phyloP scores from a whole-genome alignment of 1,140 invertebrate genomes.

The Neodiprion fabricii region DNA sequence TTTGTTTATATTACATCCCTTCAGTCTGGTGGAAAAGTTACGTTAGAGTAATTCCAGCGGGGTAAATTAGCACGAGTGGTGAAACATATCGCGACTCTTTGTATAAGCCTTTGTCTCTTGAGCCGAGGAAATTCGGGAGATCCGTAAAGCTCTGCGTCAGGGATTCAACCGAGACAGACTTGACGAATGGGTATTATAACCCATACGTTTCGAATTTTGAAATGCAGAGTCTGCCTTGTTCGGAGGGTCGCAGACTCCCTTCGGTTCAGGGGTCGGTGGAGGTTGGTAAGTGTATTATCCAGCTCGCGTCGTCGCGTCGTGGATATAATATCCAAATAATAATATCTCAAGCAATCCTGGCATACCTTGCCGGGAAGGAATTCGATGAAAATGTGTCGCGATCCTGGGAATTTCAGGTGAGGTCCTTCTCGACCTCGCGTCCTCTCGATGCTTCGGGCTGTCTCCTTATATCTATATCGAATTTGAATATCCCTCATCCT shows the following conservation, averaged over 20 bases:
- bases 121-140: background rate
- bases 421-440: constrained; percentile 35
- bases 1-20: too few relatives aligned
- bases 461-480: constrained; percentile 2
- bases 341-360: constrained; percentile 47
- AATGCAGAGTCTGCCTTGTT: background rate
- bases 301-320: constrained; percentile 38
- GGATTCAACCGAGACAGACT: constrained; percentile 1
- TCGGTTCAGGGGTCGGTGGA: background rate
- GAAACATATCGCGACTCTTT: too few relatives aligned
- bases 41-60: background rate
- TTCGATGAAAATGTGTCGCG: constrained; percentile 52
- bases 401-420: constrained; percentile 51
- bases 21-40: too few relatives aligned
- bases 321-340: constrained; percentile 49
- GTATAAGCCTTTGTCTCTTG: background rate
- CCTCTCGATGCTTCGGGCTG: constrained; percentile 11
- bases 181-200: too few relatives aligned
- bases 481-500: constrained; percentile 17
- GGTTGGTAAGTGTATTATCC: constrained; percentile 47
- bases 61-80: too few relatives aligned
- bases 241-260: background rate
- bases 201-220: too few relatives aligned
- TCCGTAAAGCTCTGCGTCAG: constrained; percentile 30
- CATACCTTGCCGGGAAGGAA: constrained; percentile 46